Evolutionary conservation across 2,113 vertebrate species (phyloP).

Genomic region (Macrotis lagotis): DNA sequence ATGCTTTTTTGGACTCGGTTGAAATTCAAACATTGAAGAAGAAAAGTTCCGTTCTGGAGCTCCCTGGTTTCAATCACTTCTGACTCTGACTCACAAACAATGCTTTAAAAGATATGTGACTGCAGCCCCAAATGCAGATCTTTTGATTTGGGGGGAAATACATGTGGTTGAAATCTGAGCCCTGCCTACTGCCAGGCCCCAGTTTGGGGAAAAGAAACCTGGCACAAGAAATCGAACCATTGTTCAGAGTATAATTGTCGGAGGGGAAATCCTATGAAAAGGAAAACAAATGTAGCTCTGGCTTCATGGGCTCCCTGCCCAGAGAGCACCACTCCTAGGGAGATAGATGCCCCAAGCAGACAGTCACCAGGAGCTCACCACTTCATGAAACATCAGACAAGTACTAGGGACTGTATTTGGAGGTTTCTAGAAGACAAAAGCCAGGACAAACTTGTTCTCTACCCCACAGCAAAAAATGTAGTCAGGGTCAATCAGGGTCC

Average conservation of each 20-base stretch:
- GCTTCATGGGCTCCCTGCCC: not conserved
- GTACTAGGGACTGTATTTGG: not conserved
- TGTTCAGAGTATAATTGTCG: slow-evolving; percentile 87
- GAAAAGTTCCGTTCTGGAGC: slow-evolving; percentile 81
- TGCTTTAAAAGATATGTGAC: slow-evolving; percentile 89
- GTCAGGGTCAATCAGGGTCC: not conserved
- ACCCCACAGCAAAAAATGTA: not conserved
- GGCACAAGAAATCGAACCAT: slow-evolving; percentile 91
- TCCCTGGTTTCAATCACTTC: slow-evolving; percentile 89
- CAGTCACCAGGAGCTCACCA: not conserved
- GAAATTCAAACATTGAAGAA: slow-evolving; percentile 88
- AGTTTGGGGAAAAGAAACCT: slow-evolving; percentile 88
- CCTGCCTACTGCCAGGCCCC: slow-evolving; percentile 91
- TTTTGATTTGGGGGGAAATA: slow-evolving; percentile 90
- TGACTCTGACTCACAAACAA: slow-evolving; percentile 88
- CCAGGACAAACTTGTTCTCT: not conserved
- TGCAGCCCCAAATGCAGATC: slow-evolving; percentile 88
- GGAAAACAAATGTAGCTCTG: slow-evolving; percentile 59
- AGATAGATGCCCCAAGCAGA: not conserved
- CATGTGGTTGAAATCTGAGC: slow-evolving; percentile 99
- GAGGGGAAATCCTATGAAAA: slow-evolving; percentile 81
- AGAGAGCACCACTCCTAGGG: not conserved
- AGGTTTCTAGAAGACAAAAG: not conserved
- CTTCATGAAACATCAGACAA: not conserved
- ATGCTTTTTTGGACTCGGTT: slow-evolving; percentile 81